These are phyloP conservation scores for Simalia tracyae DNA, from an alignment of 2,797 vertebrate species.

Conservation along the genomic window DNA sequence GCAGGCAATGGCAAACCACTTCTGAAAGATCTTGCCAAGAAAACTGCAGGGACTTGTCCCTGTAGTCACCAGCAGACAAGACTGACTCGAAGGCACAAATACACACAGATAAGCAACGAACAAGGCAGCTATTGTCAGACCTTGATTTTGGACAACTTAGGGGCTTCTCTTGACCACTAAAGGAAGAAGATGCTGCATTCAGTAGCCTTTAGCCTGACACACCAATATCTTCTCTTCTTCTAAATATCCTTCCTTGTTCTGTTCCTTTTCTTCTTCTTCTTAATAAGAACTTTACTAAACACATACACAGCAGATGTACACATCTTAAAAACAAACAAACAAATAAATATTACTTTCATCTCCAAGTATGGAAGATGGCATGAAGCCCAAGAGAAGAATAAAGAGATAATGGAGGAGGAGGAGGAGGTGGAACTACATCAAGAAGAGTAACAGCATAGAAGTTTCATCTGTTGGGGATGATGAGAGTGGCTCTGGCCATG, in stretches of 20 bases:
- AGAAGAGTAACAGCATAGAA: background rate
- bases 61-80: background rate
- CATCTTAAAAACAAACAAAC: background rate
- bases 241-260: background rate
- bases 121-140: background rate
- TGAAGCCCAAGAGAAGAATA: background rate
- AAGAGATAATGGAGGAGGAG: background rate
- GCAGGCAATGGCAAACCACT: background rate
- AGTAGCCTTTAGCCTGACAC: too few relatives aligned
- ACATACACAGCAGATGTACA: background rate
- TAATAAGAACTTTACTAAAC: too few relatives aligned
- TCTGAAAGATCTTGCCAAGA: background rate
- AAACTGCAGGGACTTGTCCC: background rate
- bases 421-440: background rate
- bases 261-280: background rate
- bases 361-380: fast-evolving
- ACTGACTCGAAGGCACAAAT: background rate
- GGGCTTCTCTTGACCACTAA: background rate
- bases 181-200: background rate
- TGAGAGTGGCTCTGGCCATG: background rate
- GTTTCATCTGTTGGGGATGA: background rate
- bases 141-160: background rate
- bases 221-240: background rate
- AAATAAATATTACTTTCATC: background rate
- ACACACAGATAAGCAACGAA: background rate